Conservation (phyloP, 2,113 vertebrate genomes). For the Phoenicopterus ruber region DNA sequence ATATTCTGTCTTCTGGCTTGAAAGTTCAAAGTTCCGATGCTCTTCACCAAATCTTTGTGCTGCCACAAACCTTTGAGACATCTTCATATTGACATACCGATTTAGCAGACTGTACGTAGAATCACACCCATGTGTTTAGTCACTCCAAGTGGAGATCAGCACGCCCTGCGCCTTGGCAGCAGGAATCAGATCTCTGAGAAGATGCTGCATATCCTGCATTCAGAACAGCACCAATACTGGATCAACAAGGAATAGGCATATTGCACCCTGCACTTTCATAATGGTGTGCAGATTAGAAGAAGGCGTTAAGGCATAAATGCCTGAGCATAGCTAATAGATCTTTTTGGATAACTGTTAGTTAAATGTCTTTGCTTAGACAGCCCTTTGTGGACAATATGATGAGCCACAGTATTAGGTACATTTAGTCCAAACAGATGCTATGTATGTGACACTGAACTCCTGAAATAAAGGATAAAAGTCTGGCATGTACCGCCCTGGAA, state of each 20-base stretch:
- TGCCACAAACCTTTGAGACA: not conserved
- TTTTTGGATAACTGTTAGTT: not conserved
- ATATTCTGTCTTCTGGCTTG: not conserved
- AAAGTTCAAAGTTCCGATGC: not conserved
- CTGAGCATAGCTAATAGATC: not conserved
- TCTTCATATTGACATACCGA: not conserved
- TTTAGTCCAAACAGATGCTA: not conserved
- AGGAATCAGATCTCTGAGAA: not conserved
- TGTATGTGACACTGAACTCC: not conserved
- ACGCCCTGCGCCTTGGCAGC: not conserved
- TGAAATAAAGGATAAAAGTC: not conserved
- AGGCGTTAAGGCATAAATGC: not conserved
- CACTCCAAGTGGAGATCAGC: not conserved
- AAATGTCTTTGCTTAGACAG: not conserved
- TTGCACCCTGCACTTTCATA: not conserved
- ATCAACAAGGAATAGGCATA: not conserved
- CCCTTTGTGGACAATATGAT: not conserved
- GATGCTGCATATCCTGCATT: not conserved
- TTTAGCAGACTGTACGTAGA: not conserved
- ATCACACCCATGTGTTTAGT: not conserved
- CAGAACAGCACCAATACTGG: not conserved
- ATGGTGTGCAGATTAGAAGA: not conserved
- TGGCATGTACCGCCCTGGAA: not conserved
- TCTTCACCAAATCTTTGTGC: not conserved
- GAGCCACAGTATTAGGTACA: not conserved